Evolutionary conservation across 2,888 invertebrate species (phyloP).

Genomic region (Dioctria rufipes): DNA sequence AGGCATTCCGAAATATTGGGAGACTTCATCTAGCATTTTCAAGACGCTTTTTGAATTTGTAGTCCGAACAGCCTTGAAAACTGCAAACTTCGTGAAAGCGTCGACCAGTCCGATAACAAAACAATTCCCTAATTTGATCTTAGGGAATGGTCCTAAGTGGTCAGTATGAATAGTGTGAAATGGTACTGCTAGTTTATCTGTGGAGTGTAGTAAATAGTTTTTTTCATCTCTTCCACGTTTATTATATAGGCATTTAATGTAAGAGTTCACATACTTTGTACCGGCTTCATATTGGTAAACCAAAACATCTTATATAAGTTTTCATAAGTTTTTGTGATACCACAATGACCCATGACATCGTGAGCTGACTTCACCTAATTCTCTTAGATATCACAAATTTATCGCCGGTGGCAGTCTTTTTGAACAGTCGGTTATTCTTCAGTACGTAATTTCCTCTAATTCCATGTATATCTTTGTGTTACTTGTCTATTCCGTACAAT

Average conservation of each 20-base stretch:
- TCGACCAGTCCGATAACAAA: background rate
- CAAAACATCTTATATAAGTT: background rate
- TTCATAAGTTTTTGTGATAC: no score
- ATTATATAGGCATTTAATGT: conserved; percentile 1
- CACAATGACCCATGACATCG: background rate
- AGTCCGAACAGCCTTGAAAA: background rate
- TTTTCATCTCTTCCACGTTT: no score
- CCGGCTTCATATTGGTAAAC: background rate
- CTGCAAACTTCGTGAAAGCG: background rate
- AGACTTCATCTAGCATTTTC: background rate
- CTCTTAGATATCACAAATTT: no score
- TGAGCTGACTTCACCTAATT: background rate
- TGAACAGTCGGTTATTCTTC: no score
- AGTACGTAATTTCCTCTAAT: no score
- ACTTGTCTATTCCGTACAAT: background rate
- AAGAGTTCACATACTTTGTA: background rate
- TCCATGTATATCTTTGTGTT: background rate
- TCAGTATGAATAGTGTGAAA: no score
- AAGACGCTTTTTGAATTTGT: no score
- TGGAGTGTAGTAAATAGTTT: no score
- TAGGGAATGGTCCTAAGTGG: no score
- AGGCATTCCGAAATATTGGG: conserved; percentile 17
- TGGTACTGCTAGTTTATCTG: background rate
- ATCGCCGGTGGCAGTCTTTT: no score
- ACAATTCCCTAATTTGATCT: background rate